phyloP scores from a whole-genome alignment of 2,797 vertebrate species.

The Smutsia gigantea region DNA sequence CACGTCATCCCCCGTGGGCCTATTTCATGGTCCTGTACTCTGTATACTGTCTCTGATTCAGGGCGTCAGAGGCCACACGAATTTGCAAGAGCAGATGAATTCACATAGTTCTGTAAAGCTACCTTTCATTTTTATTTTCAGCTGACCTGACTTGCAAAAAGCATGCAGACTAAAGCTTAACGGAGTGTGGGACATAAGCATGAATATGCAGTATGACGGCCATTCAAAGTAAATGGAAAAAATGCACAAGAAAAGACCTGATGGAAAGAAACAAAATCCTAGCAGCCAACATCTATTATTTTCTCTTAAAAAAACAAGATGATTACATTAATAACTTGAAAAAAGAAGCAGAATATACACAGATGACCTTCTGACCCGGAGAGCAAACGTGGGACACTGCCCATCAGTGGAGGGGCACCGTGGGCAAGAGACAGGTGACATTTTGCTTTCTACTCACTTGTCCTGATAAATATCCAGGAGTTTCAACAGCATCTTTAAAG shows the following conservation, averaged over 20 bases:
- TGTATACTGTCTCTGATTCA: no score
- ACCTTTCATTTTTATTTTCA: neutral
- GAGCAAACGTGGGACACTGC: rapidly evolving
- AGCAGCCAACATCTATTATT: neutral
- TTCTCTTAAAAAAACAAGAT: no score
- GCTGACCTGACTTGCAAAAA: neutral
- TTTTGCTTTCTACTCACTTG: conserved; percentile 72
- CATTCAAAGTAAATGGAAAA: neutral
- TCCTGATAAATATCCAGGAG: conserved; percentile 41
- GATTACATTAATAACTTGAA: rapidly evolving
- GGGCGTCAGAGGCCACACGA: neutral
- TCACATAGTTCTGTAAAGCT: neutral
- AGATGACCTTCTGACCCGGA: rapidly evolving
- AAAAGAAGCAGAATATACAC: no score
- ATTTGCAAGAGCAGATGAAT: neutral
- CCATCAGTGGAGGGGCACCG: rapidly evolving
- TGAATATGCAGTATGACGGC: neutral
- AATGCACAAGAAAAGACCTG: neutral
- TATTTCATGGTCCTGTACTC: neutral
- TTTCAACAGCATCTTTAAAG: conserved; percentile 56
- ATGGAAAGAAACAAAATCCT: neutral
- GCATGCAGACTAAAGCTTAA: neutral
- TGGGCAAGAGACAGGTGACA: rapidly evolving
- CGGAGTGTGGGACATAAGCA: neutral
- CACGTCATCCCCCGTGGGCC: rapidly evolving